phyloP scores from a whole-genome alignment of 2,888 invertebrate genomes.

The Adelognathus sp. region DNA sequence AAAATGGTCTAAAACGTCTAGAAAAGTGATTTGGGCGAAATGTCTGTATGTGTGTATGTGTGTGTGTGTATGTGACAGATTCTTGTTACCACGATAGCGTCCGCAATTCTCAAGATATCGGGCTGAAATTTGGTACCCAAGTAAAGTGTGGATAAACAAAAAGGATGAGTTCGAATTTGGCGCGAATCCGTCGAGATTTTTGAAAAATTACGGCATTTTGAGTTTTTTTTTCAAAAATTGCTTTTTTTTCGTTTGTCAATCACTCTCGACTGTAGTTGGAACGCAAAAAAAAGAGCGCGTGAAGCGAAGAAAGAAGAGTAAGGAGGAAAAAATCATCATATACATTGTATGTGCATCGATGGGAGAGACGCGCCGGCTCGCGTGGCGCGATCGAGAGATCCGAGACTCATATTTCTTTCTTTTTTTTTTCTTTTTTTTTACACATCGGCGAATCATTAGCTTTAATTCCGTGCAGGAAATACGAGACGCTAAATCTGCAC shows the following conservation, averaged over 20 bases:
- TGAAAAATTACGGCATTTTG: slow-evolving; percentile 42
- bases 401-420: slow-evolving; percentile 48
- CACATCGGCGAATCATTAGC: slow-evolving; percentile 49
- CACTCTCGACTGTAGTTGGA: slow-evolving; percentile 50
- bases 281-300: slow-evolving; percentile 9
- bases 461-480: slow-evolving; percentile 34
- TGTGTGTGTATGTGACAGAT: too few relatives aligned
- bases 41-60: too few relatives aligned
- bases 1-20: too few relatives aligned
- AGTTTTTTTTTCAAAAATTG: slow-evolving; percentile 28
- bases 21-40: too few relatives aligned
- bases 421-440: slow-evolving; percentile 14
- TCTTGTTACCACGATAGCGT: too few relatives aligned
- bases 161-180: too few relatives aligned
- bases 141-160: too few relatives aligned
- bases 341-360: slow-evolving; percentile 15
- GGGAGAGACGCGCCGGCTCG: slow-evolving; percentile 5
- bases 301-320: slow-evolving; percentile 8
- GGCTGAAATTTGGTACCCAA: too few relatives aligned
- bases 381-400: slow-evolving; percentile 48
- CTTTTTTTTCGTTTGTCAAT: slow-evolving; percentile 23
- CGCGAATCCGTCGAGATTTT: slow-evolving; percentile 71
- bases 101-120: too few relatives aligned
- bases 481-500: slow-evolving; percentile 11
- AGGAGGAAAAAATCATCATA: neutral